These are phyloP conservation scores for Xiphydria camelus DNA, from an alignment of 2,888 invertebrate species.

Conservation along the genomic window DNA sequence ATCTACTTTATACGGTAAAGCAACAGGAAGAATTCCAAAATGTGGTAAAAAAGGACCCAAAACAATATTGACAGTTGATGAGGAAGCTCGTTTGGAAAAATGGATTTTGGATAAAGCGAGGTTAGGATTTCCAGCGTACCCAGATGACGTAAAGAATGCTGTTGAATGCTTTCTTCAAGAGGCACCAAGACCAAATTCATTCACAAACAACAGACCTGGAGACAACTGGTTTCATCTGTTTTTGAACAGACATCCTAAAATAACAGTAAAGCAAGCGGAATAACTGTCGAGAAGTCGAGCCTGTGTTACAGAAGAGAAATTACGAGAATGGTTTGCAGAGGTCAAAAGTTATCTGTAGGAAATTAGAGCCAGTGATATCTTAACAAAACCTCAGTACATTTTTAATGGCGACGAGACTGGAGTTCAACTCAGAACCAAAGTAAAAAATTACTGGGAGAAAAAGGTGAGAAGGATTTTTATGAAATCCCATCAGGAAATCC, in stretches of 20 bases:
- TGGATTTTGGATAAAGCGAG: constrained; percentile 29
- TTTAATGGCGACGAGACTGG: constrained; percentile 30
- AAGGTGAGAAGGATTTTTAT: constrained; percentile 26
- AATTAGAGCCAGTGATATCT: constrained; percentile 17
- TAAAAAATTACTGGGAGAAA: constrained; percentile 24
- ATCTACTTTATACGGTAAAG: constrained; percentile 1
- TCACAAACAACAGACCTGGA: constrained; percentile 31
- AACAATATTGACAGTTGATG: constrained; percentile 7
- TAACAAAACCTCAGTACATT: constrained; percentile 21
- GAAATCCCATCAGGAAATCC: no score
- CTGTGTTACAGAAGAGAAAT: constrained; percentile 28
- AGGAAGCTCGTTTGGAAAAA: constrained; percentile 20
- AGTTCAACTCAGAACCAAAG: constrained; percentile 23
- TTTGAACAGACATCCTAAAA: constrained; percentile 32
- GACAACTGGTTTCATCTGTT: constrained; percentile 35
- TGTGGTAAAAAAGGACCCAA: no score
- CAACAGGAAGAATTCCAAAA: no score
- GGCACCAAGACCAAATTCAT: constrained; percentile 24
- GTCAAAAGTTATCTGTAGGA: constrained; percentile 24
- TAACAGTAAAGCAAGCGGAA: constrained; percentile 28
- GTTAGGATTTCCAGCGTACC: constrained; percentile 34
- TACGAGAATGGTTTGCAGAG: constrained; percentile 33
- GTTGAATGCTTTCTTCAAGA: constrained; percentile 26
- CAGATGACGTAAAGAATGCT: constrained; percentile 30
- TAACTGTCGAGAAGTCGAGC: constrained; percentile 31